Evolutionary conservation across 2,113 vertebrate genomes (phyloP).

Genomic region (Lagopus muta): DNA sequence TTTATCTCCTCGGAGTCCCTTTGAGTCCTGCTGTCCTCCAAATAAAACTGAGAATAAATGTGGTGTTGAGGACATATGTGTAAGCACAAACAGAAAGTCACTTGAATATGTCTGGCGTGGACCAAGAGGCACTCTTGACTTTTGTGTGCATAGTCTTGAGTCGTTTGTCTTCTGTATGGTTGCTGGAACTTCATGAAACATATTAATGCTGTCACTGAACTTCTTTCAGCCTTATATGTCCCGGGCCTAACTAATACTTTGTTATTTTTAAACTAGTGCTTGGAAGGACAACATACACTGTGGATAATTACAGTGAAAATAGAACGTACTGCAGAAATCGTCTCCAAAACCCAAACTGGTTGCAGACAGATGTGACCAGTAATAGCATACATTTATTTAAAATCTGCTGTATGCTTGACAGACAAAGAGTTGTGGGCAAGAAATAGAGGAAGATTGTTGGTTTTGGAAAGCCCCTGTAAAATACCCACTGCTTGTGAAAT

Average conservation of each 20-base stretch:
- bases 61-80: neutral
- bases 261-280: conserved; percentile 70
- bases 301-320: conserved; percentile 69
- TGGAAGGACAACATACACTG: conserved; percentile 71
- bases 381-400: conserved; percentile 27
- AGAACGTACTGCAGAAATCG: conserved; percentile 46
- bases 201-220: conserved; percentile 35
- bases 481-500: conserved; percentile 13
- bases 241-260: conserved; percentile 59
- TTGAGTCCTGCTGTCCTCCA: neutral
- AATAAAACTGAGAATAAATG: neutral
- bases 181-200: conserved; percentile 59
- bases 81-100: conserved; percentile 11
- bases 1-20: neutral
- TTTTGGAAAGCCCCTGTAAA: conserved; percentile 31
- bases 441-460: conserved; percentile 3
- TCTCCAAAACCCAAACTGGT: conserved; percentile 56
- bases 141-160: neutral
- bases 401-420: conserved; percentile 23
- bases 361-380: conserved; percentile 59
- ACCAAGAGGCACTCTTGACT: neutral
- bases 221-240: conserved; percentile 45
- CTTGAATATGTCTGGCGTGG: neutral
- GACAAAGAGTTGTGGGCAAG: conserved; percentile 32
- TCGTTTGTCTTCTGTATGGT: neutral